Conservation (phyloP, 2,797 vertebrate genomes). For the Triplophysa yarkandensis region DNA sequence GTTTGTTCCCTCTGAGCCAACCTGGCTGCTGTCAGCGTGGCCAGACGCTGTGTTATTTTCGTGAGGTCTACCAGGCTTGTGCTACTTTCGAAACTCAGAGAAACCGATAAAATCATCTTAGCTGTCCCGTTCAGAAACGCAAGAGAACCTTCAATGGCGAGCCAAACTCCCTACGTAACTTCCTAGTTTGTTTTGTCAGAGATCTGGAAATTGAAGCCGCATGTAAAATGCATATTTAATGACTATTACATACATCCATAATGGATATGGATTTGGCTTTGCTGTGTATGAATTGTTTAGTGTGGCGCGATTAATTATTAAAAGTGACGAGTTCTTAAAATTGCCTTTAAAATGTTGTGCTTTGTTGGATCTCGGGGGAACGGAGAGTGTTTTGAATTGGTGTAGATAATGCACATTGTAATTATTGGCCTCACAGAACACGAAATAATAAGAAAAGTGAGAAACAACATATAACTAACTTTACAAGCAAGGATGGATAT, state of each 20-base stretch:
- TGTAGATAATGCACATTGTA: constrained; percentile 23
- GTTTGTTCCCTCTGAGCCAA: constrained; percentile 46
- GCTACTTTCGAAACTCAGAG: constrained; percentile 48
- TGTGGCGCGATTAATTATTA: constrained; percentile 66
- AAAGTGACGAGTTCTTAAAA: constrained; percentile 56
- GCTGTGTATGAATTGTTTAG: constrained; percentile 70
- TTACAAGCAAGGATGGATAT: not conserved
- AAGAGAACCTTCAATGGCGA: constrained; percentile 49
- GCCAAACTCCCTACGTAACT: constrained; percentile 54
- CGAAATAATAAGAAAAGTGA: constrained; percentile 3
- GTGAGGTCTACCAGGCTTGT: constrained; percentile 53
- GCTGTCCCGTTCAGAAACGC: constrained; percentile 50
- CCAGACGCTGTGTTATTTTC: constrained; percentile 56
- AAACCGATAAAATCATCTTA: constrained; percentile 63
- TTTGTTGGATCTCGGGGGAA: constrained; percentile 21
- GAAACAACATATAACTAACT: not conserved
- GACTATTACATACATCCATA: constrained; percentile 56
- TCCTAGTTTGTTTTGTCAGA: constrained; percentile 52
- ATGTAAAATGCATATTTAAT: constrained; percentile 56
- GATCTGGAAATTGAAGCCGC: constrained; percentile 59
- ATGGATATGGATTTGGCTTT: constrained; percentile 65
- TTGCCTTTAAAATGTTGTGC: constrained; percentile 56
- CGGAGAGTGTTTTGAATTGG: not conserved
- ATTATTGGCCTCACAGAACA: constrained; percentile 35
- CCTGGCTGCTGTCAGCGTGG: constrained; percentile 51